These are phyloP conservation scores for Netelia virgata DNA, from an alignment of 2,888 invertebrate species.

Conservation along the genomic window DNA sequence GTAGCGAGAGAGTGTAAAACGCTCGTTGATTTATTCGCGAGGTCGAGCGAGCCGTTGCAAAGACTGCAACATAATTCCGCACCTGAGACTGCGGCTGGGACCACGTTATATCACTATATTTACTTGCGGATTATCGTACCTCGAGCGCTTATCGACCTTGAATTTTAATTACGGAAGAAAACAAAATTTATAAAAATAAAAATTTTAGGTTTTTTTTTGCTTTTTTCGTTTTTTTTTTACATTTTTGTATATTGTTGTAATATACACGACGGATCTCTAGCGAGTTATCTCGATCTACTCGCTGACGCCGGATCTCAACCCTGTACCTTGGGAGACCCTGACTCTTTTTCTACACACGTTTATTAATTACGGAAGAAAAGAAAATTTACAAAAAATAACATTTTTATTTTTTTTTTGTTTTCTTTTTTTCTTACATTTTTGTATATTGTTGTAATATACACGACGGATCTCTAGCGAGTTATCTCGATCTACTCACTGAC, in stretches of 20 bases:
- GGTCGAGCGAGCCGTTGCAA: neutral
- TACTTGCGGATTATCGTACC: too few species aligned
- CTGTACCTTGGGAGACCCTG: constrained; percentile 11
- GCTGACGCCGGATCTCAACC: constrained; percentile 18
- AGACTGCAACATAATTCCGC: neutral
- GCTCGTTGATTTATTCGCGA: constrained; percentile 34
- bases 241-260: neutral
- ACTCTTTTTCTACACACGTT: constrained; percentile 32
- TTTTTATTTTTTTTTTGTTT: too few species aligned
- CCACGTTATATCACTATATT: too few species aligned
- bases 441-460: neutral
- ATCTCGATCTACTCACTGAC: constrained; percentile 54
- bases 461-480: constrained; percentile 29
- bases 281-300: constrained; percentile 59
- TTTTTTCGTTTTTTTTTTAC: neutral
- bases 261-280: constrained; percentile 10
- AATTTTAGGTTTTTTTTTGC: neutral
- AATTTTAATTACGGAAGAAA: neutral
- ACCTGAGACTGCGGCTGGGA: neutral
- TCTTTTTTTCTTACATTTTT: neutral
- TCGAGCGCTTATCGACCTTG: neutral
- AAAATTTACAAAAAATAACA: neutral
- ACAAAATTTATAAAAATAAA: neutral
- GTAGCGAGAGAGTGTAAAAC: neutral
- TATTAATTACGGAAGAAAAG: neutral